Base-by-base conservation (phyloP, 1,140 invertebrate genomes). In the Drosophila asahinai region DNA sequence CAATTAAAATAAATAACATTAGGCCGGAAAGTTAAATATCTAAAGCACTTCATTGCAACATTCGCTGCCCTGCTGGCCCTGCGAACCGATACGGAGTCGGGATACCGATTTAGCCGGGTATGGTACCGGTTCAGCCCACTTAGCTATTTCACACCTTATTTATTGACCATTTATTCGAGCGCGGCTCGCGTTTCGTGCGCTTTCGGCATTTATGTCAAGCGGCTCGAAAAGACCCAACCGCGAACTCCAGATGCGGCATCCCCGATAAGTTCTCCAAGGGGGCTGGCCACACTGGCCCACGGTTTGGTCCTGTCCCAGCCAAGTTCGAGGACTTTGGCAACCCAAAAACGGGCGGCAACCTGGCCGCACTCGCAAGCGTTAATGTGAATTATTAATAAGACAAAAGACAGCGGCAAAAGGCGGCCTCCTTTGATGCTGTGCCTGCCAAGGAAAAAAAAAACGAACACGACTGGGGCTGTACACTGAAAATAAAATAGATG, bases 311-410 rank as follows among this genome's bases (percentile, higher is more conserved):
- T 49, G 42, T 38, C 43, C 38, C 17, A 12, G 1, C 36, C 14
- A 27, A 36, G 49, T 19, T n/a, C 45, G 25, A 27, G 22, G 45
- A 36, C 36, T 40, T 66, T 65, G 77, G 55, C 49, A 38, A 22
- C 14, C 36, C 19, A 33, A 65, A 72, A 80, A 64, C 81, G 81
- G 81, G 84, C 86, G 81, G 82, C 76, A 86, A 91, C 83, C 74
- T 86, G 80, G 87, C 77, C 78, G 91, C 87, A 80, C 87, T 86
- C 86, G 79, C 84, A 92, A 92, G 91, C 91, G 91, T 92, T 92
- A 92, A 92, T 92, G 91, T 92, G 91, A 92, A 92, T 92, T 92
- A 92, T 92, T 92, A 92, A 92, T 92, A 92, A 92, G 91, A 92
- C 83, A 86, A 92, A 92, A 92, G 87, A 87, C 89, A 91, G 91